Conservation (phyloP, 2,888 invertebrate species). For the Drosophila demipolita region DNA sequence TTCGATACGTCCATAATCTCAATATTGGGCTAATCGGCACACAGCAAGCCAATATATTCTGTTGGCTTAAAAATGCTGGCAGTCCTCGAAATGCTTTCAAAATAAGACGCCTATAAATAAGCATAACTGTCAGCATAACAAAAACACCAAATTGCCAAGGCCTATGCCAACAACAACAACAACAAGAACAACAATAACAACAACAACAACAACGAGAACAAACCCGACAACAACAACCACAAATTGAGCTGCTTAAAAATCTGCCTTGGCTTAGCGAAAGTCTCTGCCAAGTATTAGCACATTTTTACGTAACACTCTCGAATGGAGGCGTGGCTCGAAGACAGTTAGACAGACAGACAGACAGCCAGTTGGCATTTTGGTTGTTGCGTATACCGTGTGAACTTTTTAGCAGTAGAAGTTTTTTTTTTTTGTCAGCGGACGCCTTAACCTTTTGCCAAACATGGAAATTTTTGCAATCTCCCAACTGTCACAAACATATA, state of each 20-base stretch:
- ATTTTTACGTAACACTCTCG: conserved; percentile 32
- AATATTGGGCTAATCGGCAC: conserved; percentile 76
- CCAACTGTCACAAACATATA: conserved; percentile 68
- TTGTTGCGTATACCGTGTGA: conserved; percentile 46
- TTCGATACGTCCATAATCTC: conserved; percentile 63
- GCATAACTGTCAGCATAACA: conserved; percentile 76
- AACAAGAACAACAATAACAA: conserved; percentile 15
- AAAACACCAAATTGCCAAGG: conserved; percentile 52
- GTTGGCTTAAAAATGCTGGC: conserved; percentile 66
- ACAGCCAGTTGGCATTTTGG: conserved; percentile 43
- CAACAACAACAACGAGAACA: conserved; percentile 9
- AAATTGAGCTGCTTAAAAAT: conserved; percentile 32
- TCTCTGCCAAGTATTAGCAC: conserved; percentile 59
- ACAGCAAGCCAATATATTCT: conserved; percentile 74
- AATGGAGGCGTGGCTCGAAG: conserved; percentile 37
- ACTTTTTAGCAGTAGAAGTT: conserved; percentile 43
- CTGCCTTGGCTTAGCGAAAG: conserved; percentile 42
- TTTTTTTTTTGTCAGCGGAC: conserved; percentile 7
- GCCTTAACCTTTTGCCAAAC: conserved; percentile 52
- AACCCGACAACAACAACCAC: conserved; percentile 8
- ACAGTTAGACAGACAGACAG: conserved; percentile 20
- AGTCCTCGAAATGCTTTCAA: conserved; percentile 42
- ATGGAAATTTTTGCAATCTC: conserved; percentile 62
- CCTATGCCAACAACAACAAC: conserved; percentile 28
- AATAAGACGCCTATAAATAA: conserved; percentile 72